phyloP scores from a whole-genome alignment of 2,888 invertebrate species.

The Drosophila conformis region DNA sequence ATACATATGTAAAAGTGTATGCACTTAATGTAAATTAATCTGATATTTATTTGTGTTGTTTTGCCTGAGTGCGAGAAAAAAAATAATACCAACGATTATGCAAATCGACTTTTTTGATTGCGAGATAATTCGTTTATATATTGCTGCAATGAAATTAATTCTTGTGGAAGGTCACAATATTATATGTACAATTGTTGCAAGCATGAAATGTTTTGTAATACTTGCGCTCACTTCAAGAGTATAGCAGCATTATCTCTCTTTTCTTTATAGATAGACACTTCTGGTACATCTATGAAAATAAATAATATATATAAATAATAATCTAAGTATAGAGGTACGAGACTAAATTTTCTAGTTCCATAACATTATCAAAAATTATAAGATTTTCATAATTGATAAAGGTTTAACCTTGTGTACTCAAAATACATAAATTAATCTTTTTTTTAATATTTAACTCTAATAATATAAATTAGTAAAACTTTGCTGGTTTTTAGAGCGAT shows the following conservation, averaged over 20 bases:
- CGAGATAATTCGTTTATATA: background rate
- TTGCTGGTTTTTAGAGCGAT: background rate
- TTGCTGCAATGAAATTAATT: background rate
- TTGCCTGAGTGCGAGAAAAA: background rate
- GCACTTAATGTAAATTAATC: constrained; percentile 24
- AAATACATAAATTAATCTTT: background rate
- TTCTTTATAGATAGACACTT: background rate
- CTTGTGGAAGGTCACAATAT: background rate
- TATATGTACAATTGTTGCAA: background rate
- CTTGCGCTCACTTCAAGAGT: background rate
- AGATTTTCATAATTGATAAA: background rate
- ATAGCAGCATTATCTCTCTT: background rate
- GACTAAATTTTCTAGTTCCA: background rate
- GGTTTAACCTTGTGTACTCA: background rate
- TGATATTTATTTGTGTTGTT: constrained; percentile 5
- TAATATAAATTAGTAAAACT: background rate
- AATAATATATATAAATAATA: background rate
- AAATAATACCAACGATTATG: background rate
- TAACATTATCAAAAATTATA: background rate
- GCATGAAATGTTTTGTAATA: background rate
- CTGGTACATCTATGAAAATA: background rate
- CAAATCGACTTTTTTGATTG: background rate
- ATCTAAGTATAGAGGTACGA: background rate
- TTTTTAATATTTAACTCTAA: background rate
- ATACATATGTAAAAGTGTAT: background rate